phyloP scores from a whole-genome alignment of 1,140 invertebrate species.

The Helicoverpa armigera region DNA sequence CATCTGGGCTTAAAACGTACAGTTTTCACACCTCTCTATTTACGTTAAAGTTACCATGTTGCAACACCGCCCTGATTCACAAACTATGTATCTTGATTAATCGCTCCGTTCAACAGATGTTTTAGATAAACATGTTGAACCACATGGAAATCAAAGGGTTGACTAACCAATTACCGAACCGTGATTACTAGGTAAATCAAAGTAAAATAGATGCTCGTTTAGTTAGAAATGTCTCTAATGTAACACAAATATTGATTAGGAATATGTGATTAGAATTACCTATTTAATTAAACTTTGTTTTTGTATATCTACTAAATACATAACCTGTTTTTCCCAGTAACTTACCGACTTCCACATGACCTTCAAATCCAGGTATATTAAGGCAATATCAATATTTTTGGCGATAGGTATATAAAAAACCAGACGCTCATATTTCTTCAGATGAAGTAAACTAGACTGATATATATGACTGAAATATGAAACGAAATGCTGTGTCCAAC shows the following conservation, averaged over 20 bases:
- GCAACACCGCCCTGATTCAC: conserved; percentile 21
- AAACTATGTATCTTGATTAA: conserved; percentile 16
- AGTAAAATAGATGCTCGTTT: background rate
- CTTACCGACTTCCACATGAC: too few species aligned
- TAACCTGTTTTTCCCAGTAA: too few species aligned
- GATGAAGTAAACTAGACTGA: too few species aligned
- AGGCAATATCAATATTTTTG: too few species aligned
- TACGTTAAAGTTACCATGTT: background rate
- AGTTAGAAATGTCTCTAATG: background rate
- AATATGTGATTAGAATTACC: background rate
- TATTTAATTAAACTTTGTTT: too few species aligned
- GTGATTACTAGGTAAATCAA: conserved; percentile 20
- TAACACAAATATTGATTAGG: background rate
- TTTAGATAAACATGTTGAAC: conserved; percentile 8
- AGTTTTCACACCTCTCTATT: background rate
- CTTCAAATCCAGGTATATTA: too few species aligned
- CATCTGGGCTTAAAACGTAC: background rate
- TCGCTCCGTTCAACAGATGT: conserved; percentile 24
- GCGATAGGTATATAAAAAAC: too few species aligned
- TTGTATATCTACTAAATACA: too few species aligned
- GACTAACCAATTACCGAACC: background rate
- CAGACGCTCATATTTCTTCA: too few species aligned
- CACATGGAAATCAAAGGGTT: conserved; percentile 39
- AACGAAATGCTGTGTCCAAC: too few species aligned
- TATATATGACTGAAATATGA: too few species aligned